Evolutionary conservation across 2,888 invertebrate genomes (phyloP).

Genomic region (Nebria salina): DNA sequence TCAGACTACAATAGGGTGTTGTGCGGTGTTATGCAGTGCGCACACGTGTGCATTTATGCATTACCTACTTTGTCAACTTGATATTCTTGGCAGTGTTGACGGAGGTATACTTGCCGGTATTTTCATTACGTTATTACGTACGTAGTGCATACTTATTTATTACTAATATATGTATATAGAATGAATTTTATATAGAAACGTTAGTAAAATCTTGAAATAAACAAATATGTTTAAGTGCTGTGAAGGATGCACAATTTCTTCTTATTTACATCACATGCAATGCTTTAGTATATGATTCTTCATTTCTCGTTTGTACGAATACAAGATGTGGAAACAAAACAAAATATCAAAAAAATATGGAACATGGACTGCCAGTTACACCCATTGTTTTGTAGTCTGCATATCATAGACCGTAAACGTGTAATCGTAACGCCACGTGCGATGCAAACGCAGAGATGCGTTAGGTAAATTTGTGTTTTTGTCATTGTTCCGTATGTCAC

Average conservation of each 20-base stretch:
- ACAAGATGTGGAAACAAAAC: background rate
- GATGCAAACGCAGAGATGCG: conserved; percentile 14
- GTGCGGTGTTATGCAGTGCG: background rate
- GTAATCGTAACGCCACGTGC: background rate
- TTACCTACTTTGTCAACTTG: background rate
- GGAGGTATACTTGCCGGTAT: background rate
- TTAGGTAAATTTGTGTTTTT: conserved; percentile 30
- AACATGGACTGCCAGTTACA: background rate
- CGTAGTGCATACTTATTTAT: background rate
- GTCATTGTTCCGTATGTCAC: conserved; percentile 20
- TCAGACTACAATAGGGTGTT: background rate
- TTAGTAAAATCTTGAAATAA: too few species aligned
- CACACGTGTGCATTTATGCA: background rate
- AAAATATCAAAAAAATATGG: background rate
- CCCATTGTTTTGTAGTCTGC: background rate
- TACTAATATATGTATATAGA: too few species aligned
- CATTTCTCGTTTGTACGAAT: too few species aligned
- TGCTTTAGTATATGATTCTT: too few species aligned
- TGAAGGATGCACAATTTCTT: too few species aligned
- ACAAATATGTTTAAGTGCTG: too few species aligned
- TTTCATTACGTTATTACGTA: background rate
- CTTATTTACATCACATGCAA: too few species aligned
- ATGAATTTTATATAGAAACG: too few species aligned
- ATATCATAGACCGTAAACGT: background rate
- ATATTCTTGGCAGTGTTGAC: background rate